These are phyloP conservation scores for Lasioglossum oenotherae DNA, from an alignment of 2,888 invertebrate genomes.

Conservation along the genomic window DNA sequence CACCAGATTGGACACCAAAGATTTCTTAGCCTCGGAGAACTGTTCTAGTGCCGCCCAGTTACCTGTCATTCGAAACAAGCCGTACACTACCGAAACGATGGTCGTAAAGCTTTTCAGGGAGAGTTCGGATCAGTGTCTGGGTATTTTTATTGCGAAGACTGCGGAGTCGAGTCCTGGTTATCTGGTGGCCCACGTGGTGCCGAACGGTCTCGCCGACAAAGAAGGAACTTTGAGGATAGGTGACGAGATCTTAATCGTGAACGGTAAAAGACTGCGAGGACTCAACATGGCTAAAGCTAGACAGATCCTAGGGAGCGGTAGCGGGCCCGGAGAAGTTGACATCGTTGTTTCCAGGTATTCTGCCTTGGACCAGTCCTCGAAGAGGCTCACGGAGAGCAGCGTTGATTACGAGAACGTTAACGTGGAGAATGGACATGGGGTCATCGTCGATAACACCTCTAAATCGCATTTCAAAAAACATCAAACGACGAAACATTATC, in stretches of 20 bases:
- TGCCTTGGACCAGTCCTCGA: constrained; percentile 67
- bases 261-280: constrained; percentile 89
- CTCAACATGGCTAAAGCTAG: constrained; percentile 88
- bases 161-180: constrained; percentile 86
- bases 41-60: constrained; percentile 45
- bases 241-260: constrained; percentile 90
- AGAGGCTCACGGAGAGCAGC: constrained; percentile 88
- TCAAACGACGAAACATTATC: constrained; percentile 72
- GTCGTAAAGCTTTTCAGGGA: constrained; percentile 86
- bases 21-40: constrained; percentile 10
- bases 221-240: constrained; percentile 89
- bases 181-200: constrained; percentile 89
- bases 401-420: constrained; percentile 89
- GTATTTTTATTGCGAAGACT: constrained; percentile 90
- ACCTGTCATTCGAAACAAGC: constrained; percentile 73
- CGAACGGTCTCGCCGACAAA: constrained; percentile 89
- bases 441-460: constrained; percentile 84
- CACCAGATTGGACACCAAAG: constrained; percentile 38
- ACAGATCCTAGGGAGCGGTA: constrained; percentile 86
- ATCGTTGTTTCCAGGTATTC: constrained; percentile 87
- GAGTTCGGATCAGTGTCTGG: constrained; percentile 88
- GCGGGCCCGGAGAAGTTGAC: constrained; percentile 88
- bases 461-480: constrained; percentile 81
- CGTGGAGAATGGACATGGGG: constrained; percentile 85
- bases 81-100: constrained; percentile 80